A percentile compares a stretch with the other conserved stretches of the same genome.
Conservation (phyloP, 2,888 invertebrate genomes). For the Rhaphigaster nebulosa region DNA sequence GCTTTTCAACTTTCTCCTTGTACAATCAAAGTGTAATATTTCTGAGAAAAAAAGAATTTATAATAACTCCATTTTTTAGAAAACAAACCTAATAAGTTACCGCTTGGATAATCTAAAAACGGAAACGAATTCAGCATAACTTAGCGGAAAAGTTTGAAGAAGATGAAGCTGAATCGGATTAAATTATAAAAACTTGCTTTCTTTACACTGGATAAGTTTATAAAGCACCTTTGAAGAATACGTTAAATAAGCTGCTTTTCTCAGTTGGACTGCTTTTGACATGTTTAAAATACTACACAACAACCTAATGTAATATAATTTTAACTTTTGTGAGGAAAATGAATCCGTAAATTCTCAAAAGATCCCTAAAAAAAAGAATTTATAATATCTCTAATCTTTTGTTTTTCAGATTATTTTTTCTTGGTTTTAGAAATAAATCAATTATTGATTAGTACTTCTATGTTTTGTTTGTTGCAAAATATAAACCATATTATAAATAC, state of each 20-base stretch:
- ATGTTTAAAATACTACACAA: background rate
- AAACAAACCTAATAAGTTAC: background rate
- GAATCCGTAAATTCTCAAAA: background rate
- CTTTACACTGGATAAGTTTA: background rate
- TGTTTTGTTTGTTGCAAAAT: background rate
- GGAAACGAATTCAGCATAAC: background rate
- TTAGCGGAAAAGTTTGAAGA: background rate
- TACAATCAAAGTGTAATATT: too few relatives aligned
- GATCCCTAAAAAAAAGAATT: too few relatives aligned
- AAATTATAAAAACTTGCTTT: conserved; percentile 20
- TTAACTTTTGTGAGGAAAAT: background rate
- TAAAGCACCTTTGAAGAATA: conserved; percentile 15
- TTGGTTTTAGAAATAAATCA: background rate
- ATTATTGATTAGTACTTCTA: background rate
- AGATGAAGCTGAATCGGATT: conserved; percentile 22
- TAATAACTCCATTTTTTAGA: too few relatives aligned
- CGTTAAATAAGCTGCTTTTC: background rate
- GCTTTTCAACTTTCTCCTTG: too few relatives aligned
- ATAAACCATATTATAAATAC: too few relatives aligned
- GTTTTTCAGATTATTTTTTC: background rate
- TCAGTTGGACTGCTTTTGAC: background rate
- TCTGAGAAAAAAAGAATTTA: too few relatives aligned
- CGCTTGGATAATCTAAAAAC: background rate
- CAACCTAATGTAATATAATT: background rate
- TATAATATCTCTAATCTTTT: background rate